Base-by-base conservation (phyloP, 2,113 vertebrate genomes). In the Charina bottae region DNA sequence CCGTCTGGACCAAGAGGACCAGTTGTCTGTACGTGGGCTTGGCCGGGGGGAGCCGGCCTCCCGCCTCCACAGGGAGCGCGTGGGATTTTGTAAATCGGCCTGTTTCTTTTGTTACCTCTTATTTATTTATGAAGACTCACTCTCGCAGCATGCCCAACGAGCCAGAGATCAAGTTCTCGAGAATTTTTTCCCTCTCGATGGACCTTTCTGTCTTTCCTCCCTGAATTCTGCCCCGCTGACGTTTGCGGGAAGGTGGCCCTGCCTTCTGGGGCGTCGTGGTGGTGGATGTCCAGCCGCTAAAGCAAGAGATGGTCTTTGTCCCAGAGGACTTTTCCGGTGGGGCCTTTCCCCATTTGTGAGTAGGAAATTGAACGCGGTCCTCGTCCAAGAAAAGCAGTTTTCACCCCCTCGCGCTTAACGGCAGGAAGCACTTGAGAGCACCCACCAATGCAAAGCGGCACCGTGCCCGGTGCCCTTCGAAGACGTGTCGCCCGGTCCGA, bases 371-470 rank as follows among this genome's bases (percentile, higher is more conserved):
- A 83, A 49, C 49, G 6, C 5, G 4, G 49, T 7, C 49, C 17
- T 19, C 6, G 68, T 15, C 13, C n/a, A 6, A 19, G 68, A 19
- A 13, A 2, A 72, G 13, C 2, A 7, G 13, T 19, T 72, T 37
- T 17, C 26, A 2, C n/a, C 64, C 33, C n/a, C 33, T 72, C 7
- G 33, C n/a, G 15, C n/a, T 37, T 37, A n/a, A 19, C 4, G 64
- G 12, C 62, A 68, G 28, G 28, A 17, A 19, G 15, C 13, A 11
- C 42, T 46, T 13, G 12, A 33, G 2, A n/a, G 89, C 8, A 23
- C n/a, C n/a, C 6, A 0, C 64, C 2, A 0, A 17, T 6, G 6
- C 2, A 2, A 0, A 4, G 5, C 11, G 6, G 19, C 53, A 17
- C 68, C n/a, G 12, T 17, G 68, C 15, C 68, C 2, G 1, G 42